Evolutionary conservation across 2,113 vertebrate genomes (phyloP), one percentile per base, ranked within the genome.

Genomic region (Pterocles orientalis): DNA sequence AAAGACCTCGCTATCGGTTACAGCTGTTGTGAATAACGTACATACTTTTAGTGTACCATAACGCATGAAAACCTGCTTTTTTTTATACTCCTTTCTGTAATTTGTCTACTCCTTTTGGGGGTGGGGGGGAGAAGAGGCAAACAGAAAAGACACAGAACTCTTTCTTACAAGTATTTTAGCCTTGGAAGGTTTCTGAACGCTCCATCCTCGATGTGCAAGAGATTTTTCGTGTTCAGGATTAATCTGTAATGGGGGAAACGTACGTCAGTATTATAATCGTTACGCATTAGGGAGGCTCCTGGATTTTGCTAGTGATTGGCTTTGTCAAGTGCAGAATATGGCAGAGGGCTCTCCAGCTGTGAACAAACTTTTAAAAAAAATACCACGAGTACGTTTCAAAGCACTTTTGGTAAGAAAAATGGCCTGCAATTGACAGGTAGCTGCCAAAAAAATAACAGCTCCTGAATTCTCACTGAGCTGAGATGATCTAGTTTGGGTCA

Each of bases 121-220:
- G 10, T 1, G 29, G 47, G 28, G 33, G 54, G 62, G 47, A 68
- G 85, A 50, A 75, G 48, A 18, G 3, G 16, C 34, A 83, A 84
- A 26, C 2, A 97, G 98, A 93, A 94, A 81, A 88, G 24, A 71
- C 96, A 94, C 0, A 53, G 50, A 97, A 92, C 68, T 58, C 56
- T 78, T 89, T 76, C 98, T 99, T 98, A 99, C 99, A 99, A 94
- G 94, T 99, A 98, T 97, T 98, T 98, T 96, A 99, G 97, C 72
- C 90, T 98, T 69, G 99, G 98, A 82, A 99, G 98, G 92, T 99
- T 98, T 95, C 97, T 98, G 97, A 99, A 99, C 1, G 98, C 99
- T 72, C 98, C 98, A 0, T 98, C 97, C 69, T 98, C 98, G 60
- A 99, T 99, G 50, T 97, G 71, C 82, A 98, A 95, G 88, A 99